These are phyloP conservation scores for Bombus consobrinus DNA, from an alignment of 1,140 invertebrate species.

Conservation along the genomic window DNA sequence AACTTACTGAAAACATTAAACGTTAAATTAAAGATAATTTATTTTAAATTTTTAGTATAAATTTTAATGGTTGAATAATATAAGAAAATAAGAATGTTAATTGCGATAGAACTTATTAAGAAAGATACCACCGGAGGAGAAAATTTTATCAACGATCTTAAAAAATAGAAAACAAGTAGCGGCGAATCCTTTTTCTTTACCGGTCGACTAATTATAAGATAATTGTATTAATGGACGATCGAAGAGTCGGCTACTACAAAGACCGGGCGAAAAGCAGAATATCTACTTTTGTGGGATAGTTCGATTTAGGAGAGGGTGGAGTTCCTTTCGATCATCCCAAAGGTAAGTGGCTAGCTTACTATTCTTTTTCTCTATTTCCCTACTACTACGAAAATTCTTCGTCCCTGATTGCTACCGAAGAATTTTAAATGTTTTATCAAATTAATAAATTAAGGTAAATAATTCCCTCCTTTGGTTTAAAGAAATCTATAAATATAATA, in stretches of 20 bases:
- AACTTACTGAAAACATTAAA: not conserved
- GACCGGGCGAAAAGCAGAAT: constrained; percentile 27
- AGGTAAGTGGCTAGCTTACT: not conserved
- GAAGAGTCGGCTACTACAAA: constrained; percentile 62
- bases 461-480: not conserved
- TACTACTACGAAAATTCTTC: not conserved
- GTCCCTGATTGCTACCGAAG: not conserved
- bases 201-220: constrained; percentile 63
- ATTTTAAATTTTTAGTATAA: not conserved
- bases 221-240: constrained; percentile 67
- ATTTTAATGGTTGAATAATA: not conserved
- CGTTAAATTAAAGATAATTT: not conserved
- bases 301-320: constrained; percentile 34
- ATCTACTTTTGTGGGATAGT: constrained; percentile 46
- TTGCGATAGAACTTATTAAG: not conserved
- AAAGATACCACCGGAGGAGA: constrained; percentile 34
- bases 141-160: constrained; percentile 26
- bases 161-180: constrained; percentile 57
- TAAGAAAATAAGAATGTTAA: not conserved
- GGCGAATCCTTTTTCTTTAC: constrained; percentile 36
- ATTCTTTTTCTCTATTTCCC: not conserved
- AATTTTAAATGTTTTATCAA: not conserved
- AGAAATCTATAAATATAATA: not conserved
- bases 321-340: not conserved
- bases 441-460: not conserved